Conservation (phyloP, 2,797 vertebrate genomes). For the Megalops cyprinoides region DNA sequence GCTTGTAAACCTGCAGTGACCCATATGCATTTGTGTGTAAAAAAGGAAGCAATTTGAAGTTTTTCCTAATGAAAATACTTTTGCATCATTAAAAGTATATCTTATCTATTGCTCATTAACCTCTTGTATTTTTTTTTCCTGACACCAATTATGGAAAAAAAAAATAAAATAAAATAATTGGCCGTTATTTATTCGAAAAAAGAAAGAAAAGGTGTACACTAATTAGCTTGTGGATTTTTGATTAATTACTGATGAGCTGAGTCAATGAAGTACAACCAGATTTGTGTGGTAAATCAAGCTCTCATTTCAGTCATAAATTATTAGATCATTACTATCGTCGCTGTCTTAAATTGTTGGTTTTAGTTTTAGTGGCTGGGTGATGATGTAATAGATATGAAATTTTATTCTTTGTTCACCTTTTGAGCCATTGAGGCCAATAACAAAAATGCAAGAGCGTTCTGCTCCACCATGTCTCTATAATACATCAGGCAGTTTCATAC, state of each 20-base stretch:
- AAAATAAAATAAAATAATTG: constrained; percentile 44
- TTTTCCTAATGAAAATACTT: constrained; percentile 24
- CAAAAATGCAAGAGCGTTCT: constrained; percentile 4
- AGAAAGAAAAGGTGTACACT: constrained; percentile 40
- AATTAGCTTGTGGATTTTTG: constrained; percentile 28
- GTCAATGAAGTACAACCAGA: constrained; percentile 29
- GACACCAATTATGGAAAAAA: constrained; percentile 49
- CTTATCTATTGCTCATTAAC: constrained; percentile 52
- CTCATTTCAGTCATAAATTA: constrained; percentile 50
- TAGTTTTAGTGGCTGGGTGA: not conserved
- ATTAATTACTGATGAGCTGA: constrained; percentile 27
- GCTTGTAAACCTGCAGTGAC: not conserved
- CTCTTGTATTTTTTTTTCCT: constrained; percentile 41
- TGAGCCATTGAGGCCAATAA: not conserved
- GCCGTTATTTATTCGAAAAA: constrained; percentile 31
- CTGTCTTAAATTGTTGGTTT: constrained; percentile 2
- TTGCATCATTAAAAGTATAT: constrained; percentile 29
- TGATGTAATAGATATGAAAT: not conserved
- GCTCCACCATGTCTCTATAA: constrained; percentile 9
- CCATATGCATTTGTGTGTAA: not conserved
- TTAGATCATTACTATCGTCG: constrained; percentile 26
- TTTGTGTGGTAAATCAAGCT: constrained; percentile 28
- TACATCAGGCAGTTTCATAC: not conserved
- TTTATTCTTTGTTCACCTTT: not conserved
- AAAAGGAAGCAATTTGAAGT: constrained; percentile 14